Conservation (phyloP, 35 echinoderm and acorn worm species). For the Lytechinus variegatus region DNA sequence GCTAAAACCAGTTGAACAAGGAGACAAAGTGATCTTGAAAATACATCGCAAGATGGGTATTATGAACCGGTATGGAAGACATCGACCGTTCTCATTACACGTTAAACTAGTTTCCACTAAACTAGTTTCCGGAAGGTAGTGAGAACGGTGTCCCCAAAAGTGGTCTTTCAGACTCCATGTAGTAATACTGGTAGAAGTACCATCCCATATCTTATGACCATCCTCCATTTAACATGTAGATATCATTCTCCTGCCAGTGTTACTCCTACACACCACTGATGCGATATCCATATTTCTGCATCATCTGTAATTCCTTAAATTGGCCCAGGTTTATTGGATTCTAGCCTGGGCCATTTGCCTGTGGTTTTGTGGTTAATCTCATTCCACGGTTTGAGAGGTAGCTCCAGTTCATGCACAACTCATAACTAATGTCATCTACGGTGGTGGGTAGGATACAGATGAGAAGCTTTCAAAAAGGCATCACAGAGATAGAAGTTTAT, state of each 20-base stretch:
- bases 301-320: slow-evolving; percentile 5
- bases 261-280: slow-evolving; percentile 3
- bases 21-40: no score
- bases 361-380: slow-evolving; percentile 13
- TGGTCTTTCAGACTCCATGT: no score
- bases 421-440: not conserved
- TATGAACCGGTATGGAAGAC: no score
- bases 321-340: not conserved
- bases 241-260: not conserved
- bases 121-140: no score
- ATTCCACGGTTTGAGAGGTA: not conserved
- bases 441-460: not conserved
- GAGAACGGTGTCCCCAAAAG: no score
- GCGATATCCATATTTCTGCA: slow-evolving; percentile 18
- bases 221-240: not conserved
- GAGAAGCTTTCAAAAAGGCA: no score
- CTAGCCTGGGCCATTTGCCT: not conserved
- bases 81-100: no score
- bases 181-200: no score
- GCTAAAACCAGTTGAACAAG: no score
- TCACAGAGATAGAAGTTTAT: no score
- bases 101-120: no score
- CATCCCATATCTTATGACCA: not conserved
- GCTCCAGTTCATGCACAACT: not conserved
- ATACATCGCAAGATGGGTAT: no score